Percentiles rank a stretch among this genome's conserved stretches.
Conservation (phyloP, 2,888 invertebrate species). For the Hemaris fuciformis region DNA sequence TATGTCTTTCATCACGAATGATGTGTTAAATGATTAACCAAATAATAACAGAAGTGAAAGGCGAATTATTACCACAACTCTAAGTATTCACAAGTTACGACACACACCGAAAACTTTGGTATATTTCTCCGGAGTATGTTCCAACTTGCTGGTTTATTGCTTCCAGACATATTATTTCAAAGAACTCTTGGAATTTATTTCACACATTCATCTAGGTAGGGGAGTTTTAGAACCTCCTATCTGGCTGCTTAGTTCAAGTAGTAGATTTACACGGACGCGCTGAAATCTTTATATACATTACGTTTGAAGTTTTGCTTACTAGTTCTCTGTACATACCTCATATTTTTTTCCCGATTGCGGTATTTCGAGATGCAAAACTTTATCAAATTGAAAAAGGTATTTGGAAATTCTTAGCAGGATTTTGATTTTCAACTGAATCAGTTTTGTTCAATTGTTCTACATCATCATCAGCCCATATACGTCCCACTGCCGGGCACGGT, state of each 20-base stretch:
- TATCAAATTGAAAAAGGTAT: no score
- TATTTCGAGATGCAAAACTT: no score
- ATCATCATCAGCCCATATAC: no score
- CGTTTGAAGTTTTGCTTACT: background rate
- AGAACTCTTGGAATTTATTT: conserved; percentile 74
- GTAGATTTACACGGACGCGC: background rate
- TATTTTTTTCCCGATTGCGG: no score
- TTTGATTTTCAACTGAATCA: no score
- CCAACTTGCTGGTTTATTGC: conserved; percentile 78
- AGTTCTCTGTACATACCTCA: background rate
- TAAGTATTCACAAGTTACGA: conserved; percentile 58
- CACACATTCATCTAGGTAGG: conserved; percentile 61
- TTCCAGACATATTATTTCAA: conserved; percentile 77
- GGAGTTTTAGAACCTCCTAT: conserved; percentile 71
- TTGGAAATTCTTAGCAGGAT: no score
- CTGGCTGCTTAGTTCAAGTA: conserved; percentile 70
- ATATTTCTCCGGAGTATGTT: conserved; percentile 69
- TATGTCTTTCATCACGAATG: no score
- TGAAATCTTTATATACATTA: background rate
- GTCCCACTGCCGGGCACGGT: no score
- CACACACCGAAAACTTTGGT: conserved; percentile 68
- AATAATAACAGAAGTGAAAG: conserved; percentile 35
- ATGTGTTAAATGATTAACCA: background rate
- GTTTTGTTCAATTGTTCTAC: no score
- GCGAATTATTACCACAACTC: conserved; percentile 52